These are phyloP conservation scores for Odontomachus brunneus DNA, from an alignment of 1,140 invertebrate genomes.

Conservation along the genomic window DNA sequence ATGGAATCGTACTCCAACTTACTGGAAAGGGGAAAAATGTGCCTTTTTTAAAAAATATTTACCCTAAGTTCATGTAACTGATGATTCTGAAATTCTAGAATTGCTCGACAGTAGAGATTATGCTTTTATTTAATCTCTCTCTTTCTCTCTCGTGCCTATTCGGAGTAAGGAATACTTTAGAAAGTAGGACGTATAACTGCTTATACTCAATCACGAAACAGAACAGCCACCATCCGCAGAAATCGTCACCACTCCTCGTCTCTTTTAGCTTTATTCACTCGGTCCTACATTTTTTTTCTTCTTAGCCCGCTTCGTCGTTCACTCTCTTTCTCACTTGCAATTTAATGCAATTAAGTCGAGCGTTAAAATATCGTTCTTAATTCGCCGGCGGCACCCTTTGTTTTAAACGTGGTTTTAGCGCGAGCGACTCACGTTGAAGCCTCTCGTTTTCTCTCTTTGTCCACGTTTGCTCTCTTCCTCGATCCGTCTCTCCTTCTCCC, in stretches of 20 bases:
- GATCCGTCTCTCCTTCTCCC: conserved; percentile 10
- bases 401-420: conserved; percentile 70
- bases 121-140: neutral
- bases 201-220: conserved; percentile 65
- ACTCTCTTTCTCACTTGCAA: conserved; percentile 60
- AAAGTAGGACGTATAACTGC: conserved; percentile 49
- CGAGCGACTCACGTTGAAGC: conserved; percentile 44
- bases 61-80: neutral
- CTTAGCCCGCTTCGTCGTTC: conserved; percentile 29
- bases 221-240: conserved; percentile 52
- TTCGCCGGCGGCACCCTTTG: conserved; percentile 75
- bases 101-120: no score
- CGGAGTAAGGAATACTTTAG: conserved; percentile 56
- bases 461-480: neutral
- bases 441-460: conserved; percentile 14
- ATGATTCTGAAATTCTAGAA: neutral
- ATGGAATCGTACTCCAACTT: conserved; percentile 11
- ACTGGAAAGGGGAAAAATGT: neutral
- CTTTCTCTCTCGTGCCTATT: neutral
- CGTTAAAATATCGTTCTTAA: conserved; percentile 80
- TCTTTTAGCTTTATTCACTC: conserved; percentile 40
- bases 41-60: neutral
- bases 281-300: conserved; percentile 60
- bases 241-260: conserved; percentile 40
- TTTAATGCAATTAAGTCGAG: conserved; percentile 80